Evolutionary conservation across 2,888 invertebrate genomes (phyloP).

Genomic region (Dione vanillae): DNA sequence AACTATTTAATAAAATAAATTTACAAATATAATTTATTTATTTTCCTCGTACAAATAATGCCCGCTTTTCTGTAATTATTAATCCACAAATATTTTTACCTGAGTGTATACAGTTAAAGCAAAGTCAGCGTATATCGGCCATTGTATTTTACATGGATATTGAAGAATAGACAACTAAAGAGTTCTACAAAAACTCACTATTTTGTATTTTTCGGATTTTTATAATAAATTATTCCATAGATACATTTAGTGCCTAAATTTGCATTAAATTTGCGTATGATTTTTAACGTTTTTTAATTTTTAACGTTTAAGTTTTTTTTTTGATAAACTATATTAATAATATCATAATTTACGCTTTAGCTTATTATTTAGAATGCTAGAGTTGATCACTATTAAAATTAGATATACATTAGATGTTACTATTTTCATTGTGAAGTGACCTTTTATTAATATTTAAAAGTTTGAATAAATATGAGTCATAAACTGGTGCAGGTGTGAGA

Average conservation of each 20-base stretch:
- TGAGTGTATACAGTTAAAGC: background rate
- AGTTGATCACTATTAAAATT: background rate
- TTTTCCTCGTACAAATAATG: too few species aligned
- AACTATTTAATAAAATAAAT: background rate
- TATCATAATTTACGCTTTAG: background rate
- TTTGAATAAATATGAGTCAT: background rate
- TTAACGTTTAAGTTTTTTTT: too few species aligned
- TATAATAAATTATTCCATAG: conserved; percentile 19
- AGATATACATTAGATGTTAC: background rate
- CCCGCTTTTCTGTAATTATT: too few species aligned
- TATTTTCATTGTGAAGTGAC: conserved; percentile 16
- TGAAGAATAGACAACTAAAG: too few species aligned
- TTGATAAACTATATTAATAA: background rate
- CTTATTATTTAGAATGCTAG: conserved; percentile 17
- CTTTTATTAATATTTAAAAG: background rate
- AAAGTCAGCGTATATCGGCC: too few species aligned
- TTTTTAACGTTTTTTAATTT: too few species aligned
- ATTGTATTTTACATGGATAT: too few species aligned
- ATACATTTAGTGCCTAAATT: conserved; percentile 13
- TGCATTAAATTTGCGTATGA: too few species aligned
- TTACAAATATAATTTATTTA: too few species aligned
- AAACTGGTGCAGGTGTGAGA: background rate
- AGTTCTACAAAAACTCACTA: too few species aligned
- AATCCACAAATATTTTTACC: background rate
- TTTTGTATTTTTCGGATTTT: too few species aligned